phyloP scores from a whole-genome alignment of 2,797 vertebrate species.

The Cuniculus paca region DNA sequence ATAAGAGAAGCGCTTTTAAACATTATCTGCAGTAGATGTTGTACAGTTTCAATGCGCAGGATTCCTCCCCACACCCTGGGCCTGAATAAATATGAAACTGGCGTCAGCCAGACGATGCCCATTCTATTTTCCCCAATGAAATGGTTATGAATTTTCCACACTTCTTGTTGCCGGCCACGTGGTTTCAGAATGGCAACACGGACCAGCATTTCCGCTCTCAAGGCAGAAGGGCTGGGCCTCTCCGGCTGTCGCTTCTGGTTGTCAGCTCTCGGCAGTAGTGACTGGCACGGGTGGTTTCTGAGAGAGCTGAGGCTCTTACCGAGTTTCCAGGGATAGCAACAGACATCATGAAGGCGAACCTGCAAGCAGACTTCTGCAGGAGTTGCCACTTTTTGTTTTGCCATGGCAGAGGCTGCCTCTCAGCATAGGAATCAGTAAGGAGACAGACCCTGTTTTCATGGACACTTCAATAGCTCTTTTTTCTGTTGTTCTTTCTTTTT shows the following conservation, averaged over 20 bases:
- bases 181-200: neutral
- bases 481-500: neutral
- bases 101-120: neutral
- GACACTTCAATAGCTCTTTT: neutral
- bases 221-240: neutral
- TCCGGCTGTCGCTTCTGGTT: neutral
- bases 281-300: neutral
- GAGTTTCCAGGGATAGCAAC: neutral
- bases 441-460: neutral
- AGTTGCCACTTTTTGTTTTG: neutral
- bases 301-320: neutral
- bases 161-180: neutral
- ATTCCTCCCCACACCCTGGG: neutral
- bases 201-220: neutral
- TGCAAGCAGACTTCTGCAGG: neutral
- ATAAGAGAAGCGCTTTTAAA: neutral
- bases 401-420: neutral
- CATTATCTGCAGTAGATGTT: neutral
- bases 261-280: neutral
- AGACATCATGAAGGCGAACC: neutral
- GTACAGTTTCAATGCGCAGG: neutral
- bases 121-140: neutral
- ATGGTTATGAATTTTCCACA: neutral
- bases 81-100: neutral
- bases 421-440: neutral